phyloP scores from a whole-genome alignment of 2,797 vertebrate genomes.

The Bucorvus abyssinicus region DNA sequence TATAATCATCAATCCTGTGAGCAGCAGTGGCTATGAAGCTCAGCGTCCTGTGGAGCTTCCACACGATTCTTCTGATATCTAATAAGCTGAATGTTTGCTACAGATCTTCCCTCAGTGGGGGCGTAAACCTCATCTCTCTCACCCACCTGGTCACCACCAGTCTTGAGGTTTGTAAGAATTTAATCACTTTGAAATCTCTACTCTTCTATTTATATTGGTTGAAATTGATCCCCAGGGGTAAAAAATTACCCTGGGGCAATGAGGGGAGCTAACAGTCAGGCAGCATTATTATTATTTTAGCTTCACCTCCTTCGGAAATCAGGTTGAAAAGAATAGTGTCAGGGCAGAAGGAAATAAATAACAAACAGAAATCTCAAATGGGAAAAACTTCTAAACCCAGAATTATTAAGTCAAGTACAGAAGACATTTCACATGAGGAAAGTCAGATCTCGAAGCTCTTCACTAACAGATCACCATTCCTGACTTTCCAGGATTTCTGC shows the following conservation, averaged over 20 bases:
- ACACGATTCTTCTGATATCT: background rate
- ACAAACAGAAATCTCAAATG: background rate
- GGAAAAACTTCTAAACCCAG: background rate
- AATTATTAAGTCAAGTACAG: background rate
- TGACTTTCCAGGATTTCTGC: conserved; percentile 39
- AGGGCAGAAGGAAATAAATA: background rate
- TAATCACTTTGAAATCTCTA: background rate
- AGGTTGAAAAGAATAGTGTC: background rate
- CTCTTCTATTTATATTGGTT: background rate
- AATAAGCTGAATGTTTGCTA: background rate
- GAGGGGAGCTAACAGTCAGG: background rate
- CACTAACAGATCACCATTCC: background rate
- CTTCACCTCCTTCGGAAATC: background rate
- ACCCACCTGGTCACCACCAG: background rate
- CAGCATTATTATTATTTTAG: background rate
- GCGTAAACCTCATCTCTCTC: background rate
- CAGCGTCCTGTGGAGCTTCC: background rate
- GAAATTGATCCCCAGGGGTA: background rate
- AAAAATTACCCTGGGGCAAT: background rate
- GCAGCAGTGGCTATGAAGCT: background rate
- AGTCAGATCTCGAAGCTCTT: background rate
- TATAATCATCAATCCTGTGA: background rate
- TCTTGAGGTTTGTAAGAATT: background rate
- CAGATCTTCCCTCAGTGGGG: background rate
- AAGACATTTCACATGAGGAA: background rate